Conservation (phyloP, 2,797 vertebrate species). For the Spinibarbus caldwelli region DNA sequence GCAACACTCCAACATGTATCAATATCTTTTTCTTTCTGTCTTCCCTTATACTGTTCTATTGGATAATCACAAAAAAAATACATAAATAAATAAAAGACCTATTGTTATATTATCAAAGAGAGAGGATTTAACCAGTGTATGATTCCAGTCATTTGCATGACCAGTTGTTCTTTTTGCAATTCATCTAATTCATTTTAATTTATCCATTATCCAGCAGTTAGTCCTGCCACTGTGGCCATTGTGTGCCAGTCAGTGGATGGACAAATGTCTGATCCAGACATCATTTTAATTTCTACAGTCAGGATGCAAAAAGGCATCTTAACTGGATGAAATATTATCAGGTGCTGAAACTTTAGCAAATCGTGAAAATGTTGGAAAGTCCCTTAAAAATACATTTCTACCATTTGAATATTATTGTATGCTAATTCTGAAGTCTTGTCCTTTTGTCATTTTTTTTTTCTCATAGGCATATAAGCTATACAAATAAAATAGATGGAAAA, state of each 20-base stretch:
- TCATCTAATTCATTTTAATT: neutral
- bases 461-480: neutral
- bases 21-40: no score
- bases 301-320: neutral
- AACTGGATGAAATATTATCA: neutral
- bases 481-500: no score
- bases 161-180: neutral
- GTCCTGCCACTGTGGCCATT: neutral
- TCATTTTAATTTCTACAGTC: neutral
- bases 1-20: no score
- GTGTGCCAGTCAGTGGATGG: neutral
- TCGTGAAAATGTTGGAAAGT: neutral
- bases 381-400: neutral
- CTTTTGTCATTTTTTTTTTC: neutral
- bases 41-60: no score
- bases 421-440: neutral
- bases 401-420: neutral
- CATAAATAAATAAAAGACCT: no score
- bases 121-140: neutral
- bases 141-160: neutral
- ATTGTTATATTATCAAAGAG: no score
- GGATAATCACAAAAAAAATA: no score
- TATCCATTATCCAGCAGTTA: neutral
- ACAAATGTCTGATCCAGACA: neutral
- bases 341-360: neutral